These are phyloP conservation scores for Glaucidium brasilianum DNA, from an alignment of 2,113 vertebrate genomes.

Conservation along the genomic window DNA sequence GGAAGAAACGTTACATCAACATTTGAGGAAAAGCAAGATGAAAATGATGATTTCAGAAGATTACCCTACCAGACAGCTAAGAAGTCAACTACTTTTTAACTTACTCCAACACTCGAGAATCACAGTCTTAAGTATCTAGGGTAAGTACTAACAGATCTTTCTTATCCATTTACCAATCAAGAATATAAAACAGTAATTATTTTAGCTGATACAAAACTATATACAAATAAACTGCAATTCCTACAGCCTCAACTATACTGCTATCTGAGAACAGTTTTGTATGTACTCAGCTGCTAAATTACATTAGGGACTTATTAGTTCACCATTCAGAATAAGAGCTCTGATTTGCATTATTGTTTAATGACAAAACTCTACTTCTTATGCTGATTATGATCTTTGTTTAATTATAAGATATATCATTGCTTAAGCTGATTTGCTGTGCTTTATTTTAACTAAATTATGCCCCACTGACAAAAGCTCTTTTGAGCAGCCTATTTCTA, in stretches of 20 bases:
- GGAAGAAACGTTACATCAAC: neutral
- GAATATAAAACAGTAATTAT: neutral
- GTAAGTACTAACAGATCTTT: constrained; percentile 18
- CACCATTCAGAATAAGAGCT: constrained; percentile 1
- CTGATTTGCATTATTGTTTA: constrained; percentile 26
- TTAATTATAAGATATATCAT: neutral
- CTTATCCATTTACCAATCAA: neutral
- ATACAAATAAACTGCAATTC: neutral
- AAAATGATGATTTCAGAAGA: neutral
- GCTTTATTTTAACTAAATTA: constrained; percentile 9
- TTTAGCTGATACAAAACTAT: neutral
- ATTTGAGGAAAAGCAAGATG: neutral
- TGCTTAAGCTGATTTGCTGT: constrained; percentile 2
- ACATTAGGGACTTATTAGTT: neutral
- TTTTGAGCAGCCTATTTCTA: neutral
- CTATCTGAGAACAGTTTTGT: neutral
- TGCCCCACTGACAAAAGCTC: neutral
- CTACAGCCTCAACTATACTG: neutral
- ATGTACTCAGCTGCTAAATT: neutral
- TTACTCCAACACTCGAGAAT: neutral
- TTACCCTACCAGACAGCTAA: neutral
- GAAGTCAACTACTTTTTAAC: neutral
- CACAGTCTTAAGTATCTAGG: neutral
- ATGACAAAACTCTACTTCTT: constrained; percentile 21
- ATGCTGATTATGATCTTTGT: neutral